Base-by-base conservation (phyloP, 2,113 vertebrate species). In the Platycercus adscitus region DNA sequence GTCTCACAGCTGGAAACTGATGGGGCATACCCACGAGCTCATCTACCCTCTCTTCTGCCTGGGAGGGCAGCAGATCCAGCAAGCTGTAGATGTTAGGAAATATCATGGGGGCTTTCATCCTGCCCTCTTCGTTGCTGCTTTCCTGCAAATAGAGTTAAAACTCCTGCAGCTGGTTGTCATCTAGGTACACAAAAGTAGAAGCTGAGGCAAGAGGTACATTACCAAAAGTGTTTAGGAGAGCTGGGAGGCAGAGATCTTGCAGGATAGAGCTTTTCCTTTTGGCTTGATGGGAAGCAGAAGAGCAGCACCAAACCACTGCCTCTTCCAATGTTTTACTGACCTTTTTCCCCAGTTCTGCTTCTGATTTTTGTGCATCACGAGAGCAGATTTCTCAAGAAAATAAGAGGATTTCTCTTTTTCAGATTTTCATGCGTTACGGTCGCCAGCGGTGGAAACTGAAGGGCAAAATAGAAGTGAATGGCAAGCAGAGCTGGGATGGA, bases 341-440 rank as follows among this genome's bases (percentile, higher is more conserved):
- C 15, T 21, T 72, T 55, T 82, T 19, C 12, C 12, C 14, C 55
- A 39, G 3, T 58, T 88, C 72, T 73, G n/a, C 63, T 89, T 61
- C 39, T 39, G 26, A 15, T 47, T 65, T 25, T 65, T 56, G 18
- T 58, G 15, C 58, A 16, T 33, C 3, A 2, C 19, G 21, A 44
- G 6, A 56, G 5, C 23, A 58, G 19, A 53, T 44, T 75, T 58
- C n/a, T 65, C 10, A 55, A 88, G 91, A 78, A 88, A 91, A 25
- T 75, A 31, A 81, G 56, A 70, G 18, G 18, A 33, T 37, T 88
- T 91, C 50, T 68, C 52, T 78, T 20, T 77, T 72, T 24, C 69
- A 99, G 99, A 99, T 99, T 96, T 99, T 99, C 84, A 99, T 99
- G 99, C 98, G 99, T 72, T 99, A 99, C 0, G 99, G 99, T 35